Evolutionary conservation across 2,888 invertebrate species (phyloP).

Genomic region (Tetheella fluctuosa): DNA sequence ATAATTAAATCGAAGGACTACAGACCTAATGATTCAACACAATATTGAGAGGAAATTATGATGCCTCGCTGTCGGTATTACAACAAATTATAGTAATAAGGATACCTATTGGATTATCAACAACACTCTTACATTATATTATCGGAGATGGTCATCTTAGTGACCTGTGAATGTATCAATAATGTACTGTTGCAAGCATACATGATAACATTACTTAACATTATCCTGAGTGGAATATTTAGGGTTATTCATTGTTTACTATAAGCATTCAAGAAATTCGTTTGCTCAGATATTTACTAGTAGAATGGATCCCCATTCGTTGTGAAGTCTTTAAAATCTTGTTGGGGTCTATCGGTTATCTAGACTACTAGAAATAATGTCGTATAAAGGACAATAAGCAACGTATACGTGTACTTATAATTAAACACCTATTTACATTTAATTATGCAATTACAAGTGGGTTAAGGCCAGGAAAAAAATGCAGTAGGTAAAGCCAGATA

Average conservation of each 20-base stretch:
- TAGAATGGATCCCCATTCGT: too few relatives aligned
- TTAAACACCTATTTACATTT: background rate
- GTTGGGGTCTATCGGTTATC: too few relatives aligned
- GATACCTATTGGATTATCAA: background rate
- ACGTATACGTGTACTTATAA: background rate
- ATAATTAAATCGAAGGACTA: background rate
- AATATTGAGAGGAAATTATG: background rate
- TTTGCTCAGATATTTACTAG: too few relatives aligned
- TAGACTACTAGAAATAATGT: background rate
- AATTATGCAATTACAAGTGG: background rate
- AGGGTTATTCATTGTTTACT: too few relatives aligned
- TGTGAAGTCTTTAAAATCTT: too few relatives aligned
- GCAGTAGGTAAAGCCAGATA: too few relatives aligned
- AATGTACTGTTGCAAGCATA: background rate
- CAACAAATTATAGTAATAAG: background rate
- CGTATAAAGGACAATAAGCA: background rate
- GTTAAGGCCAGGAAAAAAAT: background rate
- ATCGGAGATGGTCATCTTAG: background rate
- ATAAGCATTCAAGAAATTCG: too few relatives aligned
- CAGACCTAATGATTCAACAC: background rate
- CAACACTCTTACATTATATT: too few relatives aligned
- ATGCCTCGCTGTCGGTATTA: background rate
- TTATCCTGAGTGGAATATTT: background rate
- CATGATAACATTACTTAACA: background rate
- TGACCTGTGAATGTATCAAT: background rate